Conservation (phyloP, 92 coral and sea anemone species). For the Meandrina meandrites region DNA sequence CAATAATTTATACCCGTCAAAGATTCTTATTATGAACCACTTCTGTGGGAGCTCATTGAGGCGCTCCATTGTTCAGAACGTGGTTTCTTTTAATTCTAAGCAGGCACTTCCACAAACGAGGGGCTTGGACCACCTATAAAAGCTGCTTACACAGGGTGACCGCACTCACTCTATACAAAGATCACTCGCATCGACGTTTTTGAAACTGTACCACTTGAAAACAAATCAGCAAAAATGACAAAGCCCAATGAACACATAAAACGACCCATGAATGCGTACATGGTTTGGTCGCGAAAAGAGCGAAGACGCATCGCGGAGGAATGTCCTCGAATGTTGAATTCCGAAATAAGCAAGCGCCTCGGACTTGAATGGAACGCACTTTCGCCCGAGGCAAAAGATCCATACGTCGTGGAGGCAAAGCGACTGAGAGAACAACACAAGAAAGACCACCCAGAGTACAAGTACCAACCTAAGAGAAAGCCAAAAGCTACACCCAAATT, state of each 20-base stretch:
- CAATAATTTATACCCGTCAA: constrained; percentile 75
- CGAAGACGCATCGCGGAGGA: constrained; percentile 98
- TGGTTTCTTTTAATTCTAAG: constrained; percentile 63
- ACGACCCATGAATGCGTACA: constrained; percentile 99
- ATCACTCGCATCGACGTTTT: constrained; percentile 13
- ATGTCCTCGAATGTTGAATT: constrained; percentile 97
- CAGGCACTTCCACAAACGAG: constrained; percentile 56
- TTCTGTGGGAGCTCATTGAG: constrained; percentile 80
- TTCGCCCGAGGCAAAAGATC: constrained; percentile 86
- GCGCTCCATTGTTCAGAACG: constrained; percentile 80
- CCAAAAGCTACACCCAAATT: constrained; percentile 84
- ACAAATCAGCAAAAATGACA: constrained; percentile 64
- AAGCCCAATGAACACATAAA: constrained; percentile 94
- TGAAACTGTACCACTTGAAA: constrained; percentile 38
- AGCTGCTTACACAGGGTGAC: constrained; percentile 25
- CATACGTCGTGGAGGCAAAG: constrained; percentile 97
- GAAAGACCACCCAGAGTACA: constrained; percentile 97
- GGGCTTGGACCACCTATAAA: constrained; percentile 49
- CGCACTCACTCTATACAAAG: background rate
- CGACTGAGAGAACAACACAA: constrained; percentile 90
- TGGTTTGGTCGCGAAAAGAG: constrained; percentile 99
- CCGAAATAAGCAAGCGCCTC: constrained; percentile 97
- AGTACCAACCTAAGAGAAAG: constrained; percentile 96
- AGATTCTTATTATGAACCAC: constrained; percentile 73
- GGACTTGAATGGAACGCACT: constrained; percentile 98